Evolutionary conservation across 2,113 vertebrate genomes (phyloP), one percentile per base, ranked within the genome.

Genomic region (Myxocyprinus asiaticus): DNA sequence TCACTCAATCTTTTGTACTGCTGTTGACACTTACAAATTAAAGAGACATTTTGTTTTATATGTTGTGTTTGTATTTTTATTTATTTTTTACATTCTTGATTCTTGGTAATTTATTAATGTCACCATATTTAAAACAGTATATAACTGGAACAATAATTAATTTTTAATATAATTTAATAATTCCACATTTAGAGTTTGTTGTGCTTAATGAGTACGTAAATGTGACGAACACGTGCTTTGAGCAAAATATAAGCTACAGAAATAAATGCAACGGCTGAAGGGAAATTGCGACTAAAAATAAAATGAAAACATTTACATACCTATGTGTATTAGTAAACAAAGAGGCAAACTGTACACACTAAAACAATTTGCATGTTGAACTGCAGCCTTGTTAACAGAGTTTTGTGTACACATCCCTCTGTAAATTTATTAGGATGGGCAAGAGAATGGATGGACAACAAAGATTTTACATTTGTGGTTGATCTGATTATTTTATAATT

Each of bases 1-100:
- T 98, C 97, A 98, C 97, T 98, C 96, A 96, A 98, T 98, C 96
- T 99, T 99, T 99, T 99, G 97, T 99, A 99, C 98, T 98, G 97
- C 96, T 99, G 96, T 98, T 96, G 95, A 99, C 98, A 98, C 97
- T 98, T 97, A 98, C 94, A 96, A 96, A 99, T 98, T 99, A 99
- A 99, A 99, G 96, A 98, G 95, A 96, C 22, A 33, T 98, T 98
- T 99, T 98, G 97, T 98, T 98, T 98, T 97, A 99, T 90, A 90
- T 93, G 81, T 86, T 86, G 89, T 85, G 90, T 90, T 50, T 78
- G 84, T 76, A 44, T 82, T 85, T 85, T 80, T 42, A 4, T 4
- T 71, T 74, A 70, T n/a, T 72, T 15, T 68, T 2, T 33, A 45
- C 1, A 14, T 64, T 7, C 63, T 33, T 55, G 22, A 33, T 33